Conservation (phyloP, 92 coral and sea anemone species). For the Phymanthus crucifer region DNA sequence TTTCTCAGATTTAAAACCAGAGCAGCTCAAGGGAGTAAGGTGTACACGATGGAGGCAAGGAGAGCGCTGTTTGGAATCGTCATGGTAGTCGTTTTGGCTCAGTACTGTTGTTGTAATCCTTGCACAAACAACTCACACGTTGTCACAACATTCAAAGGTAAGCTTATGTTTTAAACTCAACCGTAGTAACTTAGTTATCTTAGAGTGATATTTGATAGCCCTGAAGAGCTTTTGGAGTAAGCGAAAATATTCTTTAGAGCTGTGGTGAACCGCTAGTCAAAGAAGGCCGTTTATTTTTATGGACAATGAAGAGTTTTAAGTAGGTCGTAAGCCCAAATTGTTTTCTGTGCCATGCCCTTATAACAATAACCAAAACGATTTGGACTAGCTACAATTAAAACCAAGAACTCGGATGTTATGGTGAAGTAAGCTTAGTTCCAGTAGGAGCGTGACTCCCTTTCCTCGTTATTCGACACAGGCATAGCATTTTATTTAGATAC, state of each 20-base stretch:
- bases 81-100: background rate
- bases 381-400: background rate
- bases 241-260: background rate
- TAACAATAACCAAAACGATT: conserved; percentile 2
- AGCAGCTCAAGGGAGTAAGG: conserved; percentile 6
- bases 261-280: background rate
- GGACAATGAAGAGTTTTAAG: background rate
- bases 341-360: conserved; percentile 5
- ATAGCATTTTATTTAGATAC: conserved; percentile 5
- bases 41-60: conserved; percentile 8
- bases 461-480: background rate
- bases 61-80: conserved; percentile 5
- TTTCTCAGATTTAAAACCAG: conserved; percentile 17
- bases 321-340: background rate
- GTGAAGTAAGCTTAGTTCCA: background rate
- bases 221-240: background rate
- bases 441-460: background rate
- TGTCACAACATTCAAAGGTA: conserved; percentile 23
- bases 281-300: background rate
- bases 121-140: conserved; percentile 18
- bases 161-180: background rate
- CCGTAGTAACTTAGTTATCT: background rate
- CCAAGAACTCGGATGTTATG: background rate
- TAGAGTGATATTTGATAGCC: conserved; percentile 19
- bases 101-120: background rate